phyloP scores from a whole-genome alignment of 2,797 vertebrate species.

The Danio tinwini region DNA sequence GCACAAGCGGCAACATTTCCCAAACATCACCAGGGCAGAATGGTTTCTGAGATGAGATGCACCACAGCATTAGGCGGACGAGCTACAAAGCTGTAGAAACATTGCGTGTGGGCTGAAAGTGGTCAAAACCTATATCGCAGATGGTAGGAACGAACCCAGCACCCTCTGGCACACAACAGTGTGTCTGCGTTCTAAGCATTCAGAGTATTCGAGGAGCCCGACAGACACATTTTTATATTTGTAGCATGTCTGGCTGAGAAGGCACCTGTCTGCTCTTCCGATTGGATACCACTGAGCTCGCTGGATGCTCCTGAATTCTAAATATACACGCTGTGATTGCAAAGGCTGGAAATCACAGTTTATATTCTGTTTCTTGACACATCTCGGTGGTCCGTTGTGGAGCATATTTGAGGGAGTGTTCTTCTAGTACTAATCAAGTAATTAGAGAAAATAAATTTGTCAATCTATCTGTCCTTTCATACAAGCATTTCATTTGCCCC shows the following conservation, averaged over 20 bases:
- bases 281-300: slow-evolving; percentile 26
- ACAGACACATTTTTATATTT: slow-evolving; percentile 54
- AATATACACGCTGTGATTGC: slow-evolving; percentile 19
- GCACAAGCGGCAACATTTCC: slow-evolving; percentile 32
- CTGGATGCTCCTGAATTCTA: slow-evolving; percentile 35
- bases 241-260: slow-evolving; percentile 33
- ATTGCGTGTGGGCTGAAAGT: slow-evolving; percentile 6
- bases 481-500: no score
- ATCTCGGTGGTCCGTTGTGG: not conserved
- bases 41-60: slow-evolving; percentile 23
- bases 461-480: no score
- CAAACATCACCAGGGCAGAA: slow-evolving; percentile 17
- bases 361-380: slow-evolving; percentile 1
- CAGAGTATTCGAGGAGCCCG: slow-evolving; percentile 59
- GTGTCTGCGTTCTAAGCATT: slow-evolving; percentile 57
- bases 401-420: not conserved
- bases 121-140: slow-evolving; percentile 47
- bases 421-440: not conserved
- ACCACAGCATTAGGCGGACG: slow-evolving; percentile 8
- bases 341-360: slow-evolving; percentile 19
- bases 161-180: slow-evolving; percentile 28
- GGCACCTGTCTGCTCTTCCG: slow-evolving; percentile 38
- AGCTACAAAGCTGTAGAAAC: slow-evolving; percentile 44
- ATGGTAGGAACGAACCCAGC: slow-evolving; percentile 48
- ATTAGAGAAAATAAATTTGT: not conserved